Evolutionary conservation across 2,113 vertebrate genomes (phyloP), one percentile per base, ranked within the genome.

Genomic region (Pithys albifrons): DNA sequence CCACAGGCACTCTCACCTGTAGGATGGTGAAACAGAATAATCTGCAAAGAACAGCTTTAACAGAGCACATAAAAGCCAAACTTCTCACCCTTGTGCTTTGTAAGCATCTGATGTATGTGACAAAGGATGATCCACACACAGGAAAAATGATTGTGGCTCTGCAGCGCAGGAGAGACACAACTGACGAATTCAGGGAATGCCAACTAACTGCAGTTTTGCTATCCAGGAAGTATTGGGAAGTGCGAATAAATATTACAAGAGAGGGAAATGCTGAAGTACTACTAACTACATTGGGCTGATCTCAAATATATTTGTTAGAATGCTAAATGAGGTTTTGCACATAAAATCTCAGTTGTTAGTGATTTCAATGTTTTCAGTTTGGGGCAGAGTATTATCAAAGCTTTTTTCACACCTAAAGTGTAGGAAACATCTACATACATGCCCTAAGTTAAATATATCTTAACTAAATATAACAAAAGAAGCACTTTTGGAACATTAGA

Each of bases 161-260:
- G 13, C 20, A 80, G 51, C 79, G 23, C 39, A 67, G 29, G 45
- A 69, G 69, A 91, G 37, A n/a, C 18, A 48, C 5, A 55, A 27
- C 17, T 74, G 76, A 76, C 79, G 88, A 67, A 71, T 33, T 48
- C 31, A 29, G 62, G 72, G 48, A 92, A 70, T 80, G 75, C 27
- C 79, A 77, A 80, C 59, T 27, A 80, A 31, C 48, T 77, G 46
- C 35, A 82, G 31, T 89, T 76, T 35, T 83, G 64, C 41, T 78
- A 27, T 71, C 17, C 65, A 71, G 80, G 65, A 93, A 93, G 55
- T 71, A 31, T 9, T 81, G 73, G 22, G 48, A 91, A 84, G 73
- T 86, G 65, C 89, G 76, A 95, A 80, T 69, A 94, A 90, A 90
- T 72, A 70, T 83, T 66, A 33, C 49, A 88, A 59, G 51, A 37